Percentiles rank a stretch among this genome's conserved stretches.
These are phyloP conservation scores for Autographa pulchrina DNA, from an alignment of 2,888 invertebrate species.

Conservation along the genomic window DNA sequence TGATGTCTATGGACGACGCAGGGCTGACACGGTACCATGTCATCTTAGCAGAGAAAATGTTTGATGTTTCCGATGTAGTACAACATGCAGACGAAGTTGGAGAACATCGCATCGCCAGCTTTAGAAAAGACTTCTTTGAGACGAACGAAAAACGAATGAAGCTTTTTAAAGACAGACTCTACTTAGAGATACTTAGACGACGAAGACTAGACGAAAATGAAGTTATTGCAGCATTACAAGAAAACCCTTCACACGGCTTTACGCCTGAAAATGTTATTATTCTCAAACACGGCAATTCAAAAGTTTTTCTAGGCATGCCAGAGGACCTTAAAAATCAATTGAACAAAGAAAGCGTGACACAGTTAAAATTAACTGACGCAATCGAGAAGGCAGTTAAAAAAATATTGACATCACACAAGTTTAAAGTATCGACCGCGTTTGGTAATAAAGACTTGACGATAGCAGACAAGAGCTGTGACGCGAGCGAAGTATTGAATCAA, in stretches of 20 bases:
- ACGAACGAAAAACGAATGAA: not conserved
- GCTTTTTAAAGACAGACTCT: not conserved
- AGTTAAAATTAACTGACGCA: not conserved
- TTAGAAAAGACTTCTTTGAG: constrained; percentile 2
- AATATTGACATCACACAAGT: constrained; percentile 6
- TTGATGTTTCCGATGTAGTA: not conserved
- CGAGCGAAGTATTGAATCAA: not conserved
- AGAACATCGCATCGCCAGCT: constrained; percentile 2
- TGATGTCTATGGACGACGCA: not conserved
- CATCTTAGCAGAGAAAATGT: not conserved
- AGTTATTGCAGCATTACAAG: too few species aligned
- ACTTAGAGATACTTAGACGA: not conserved
- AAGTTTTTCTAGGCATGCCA: not conserved
- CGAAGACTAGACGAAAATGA: not conserved
- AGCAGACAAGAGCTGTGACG: not conserved
- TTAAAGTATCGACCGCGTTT: constrained; percentile 27
- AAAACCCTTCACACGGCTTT: not conserved
- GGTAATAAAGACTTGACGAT: constrained; percentile 17
- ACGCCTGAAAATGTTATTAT: not conserved
- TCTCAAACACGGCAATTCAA: not conserved
- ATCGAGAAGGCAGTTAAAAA: constrained; percentile 9
- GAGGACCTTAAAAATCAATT: not conserved
- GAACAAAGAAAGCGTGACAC: not conserved
- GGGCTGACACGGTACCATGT: not conserved
- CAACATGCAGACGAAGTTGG: not conserved